Base-by-base conservation (phyloP, 1,140 invertebrate genomes). In the Augochlora pura region DNA sequence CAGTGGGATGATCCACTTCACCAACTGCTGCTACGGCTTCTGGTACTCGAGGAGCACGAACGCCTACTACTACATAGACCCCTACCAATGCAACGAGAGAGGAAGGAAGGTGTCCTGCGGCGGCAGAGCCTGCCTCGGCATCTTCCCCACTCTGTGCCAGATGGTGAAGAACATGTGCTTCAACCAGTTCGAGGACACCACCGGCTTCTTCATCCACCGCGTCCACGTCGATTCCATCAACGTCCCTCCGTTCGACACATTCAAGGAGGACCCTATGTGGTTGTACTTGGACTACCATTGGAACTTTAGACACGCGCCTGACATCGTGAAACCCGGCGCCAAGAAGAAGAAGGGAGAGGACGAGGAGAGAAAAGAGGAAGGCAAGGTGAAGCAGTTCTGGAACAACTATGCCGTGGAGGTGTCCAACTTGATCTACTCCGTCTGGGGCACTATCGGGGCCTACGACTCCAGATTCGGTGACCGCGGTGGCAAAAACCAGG, bases 21-120 rank as follows among this genome's bases (percentile, higher is more conserved):
- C 89, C 0, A 93, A 93, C 25, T 92, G 92, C 68, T 93, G 91
- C n/a, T 93, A 92, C 57, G 92, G 88, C 18, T 93, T 93, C 75
- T 93, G 92, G 92, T 91, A 91, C 38, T 93, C 88, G 0, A 78
- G 78, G 63, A 14, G 79, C 10, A 92, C 87, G 0, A 87, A 87
- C 9, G 87, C 87, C 10, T 93, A 91, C 25, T 93, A 91, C 14
- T 93, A 92, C 23, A 59, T 93, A 0, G 91, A 93, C 86, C 92
- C 92, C 42, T 93, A 93, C 72, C 83, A 73, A 0, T 92, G 90
- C 57, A 85, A 89, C 21, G 42, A 52, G 0, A 83, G 79, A 42
- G 92, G 92, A 4, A 87, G 46, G 60, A 90, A 80, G 73, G 77
- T 71, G 0, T 60, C 9, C 0, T 80, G 12, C 16, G 75, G 77